Base-by-base conservation (phyloP, 2,113 vertebrate species). In the Tor tambroides region DNA sequence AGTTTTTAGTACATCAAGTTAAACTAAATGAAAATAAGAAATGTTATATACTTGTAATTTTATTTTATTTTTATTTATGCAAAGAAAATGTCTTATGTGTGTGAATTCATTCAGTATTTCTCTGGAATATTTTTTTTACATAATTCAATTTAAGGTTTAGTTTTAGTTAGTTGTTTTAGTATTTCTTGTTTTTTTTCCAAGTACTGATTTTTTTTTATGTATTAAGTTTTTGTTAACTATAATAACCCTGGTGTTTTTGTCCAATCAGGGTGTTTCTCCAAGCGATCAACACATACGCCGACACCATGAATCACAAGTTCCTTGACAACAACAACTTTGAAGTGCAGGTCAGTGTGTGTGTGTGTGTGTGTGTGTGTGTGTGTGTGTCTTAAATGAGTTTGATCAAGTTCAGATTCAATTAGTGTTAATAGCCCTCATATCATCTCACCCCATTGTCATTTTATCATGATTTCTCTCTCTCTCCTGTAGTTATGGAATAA, bases 301-400 rank as follows among this genome's bases (percentile, higher is more conserved):
- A 97, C 92, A 99, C 96, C 26, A 99, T 99, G 98, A 99, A 98
- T 91, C 96, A 96, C 87, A 99, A 97, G 92, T 99, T 99, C 89
- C 95, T 99, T 87, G 97, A 96, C 89, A 96, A 99, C 72, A 96
- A 96, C 19, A 95, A 96, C 93, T 99, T 99, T 94, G 98, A 99
- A 95, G 97, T 97, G 15, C 98, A 99, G 92, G 98, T 98, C 84
- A 93, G 94, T 84, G 9, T 56, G 28, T 43, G 30, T 69, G 30
- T 61, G 59, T 82, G 15, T 59, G 41, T 79, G 38, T 11, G 8
- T 75, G 72, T n/a, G 15, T 30, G 12, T 65, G 26, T 28, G 28
- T 30, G 38, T 41, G 19, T 74, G 71, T 46, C 21, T 28, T 46
- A 14, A n/a, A 76, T 41, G 54, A 63, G 10, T 26, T 82, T 30